Percentiles rank a stretch among this genome's conserved stretches.
phyloP scores from a whole-genome alignment of 2,888 invertebrate genomes.

The Sarcophaga subvicina region DNA sequence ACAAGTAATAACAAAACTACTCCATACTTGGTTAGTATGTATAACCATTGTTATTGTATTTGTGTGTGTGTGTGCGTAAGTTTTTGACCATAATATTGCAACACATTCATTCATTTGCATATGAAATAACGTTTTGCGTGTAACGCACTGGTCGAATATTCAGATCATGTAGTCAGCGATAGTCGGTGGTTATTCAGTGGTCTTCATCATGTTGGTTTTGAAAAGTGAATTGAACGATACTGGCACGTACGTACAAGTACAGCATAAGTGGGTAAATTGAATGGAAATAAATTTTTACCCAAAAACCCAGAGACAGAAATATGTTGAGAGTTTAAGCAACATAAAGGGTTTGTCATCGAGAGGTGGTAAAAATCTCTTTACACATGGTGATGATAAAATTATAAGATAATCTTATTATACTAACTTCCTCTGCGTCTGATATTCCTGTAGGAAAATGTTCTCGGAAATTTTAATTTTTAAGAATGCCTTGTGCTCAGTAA shows the following conservation, averaged over 20 bases:
- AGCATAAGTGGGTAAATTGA: background rate
- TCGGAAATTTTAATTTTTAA: too few species aligned
- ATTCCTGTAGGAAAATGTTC: too few species aligned
- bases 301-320: slow-evolving; percentile 24
- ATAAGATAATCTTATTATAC: too few species aligned
- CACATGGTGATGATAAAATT: too few species aligned
- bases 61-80: background rate
- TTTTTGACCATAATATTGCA: background rate
- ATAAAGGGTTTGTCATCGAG: background rate
- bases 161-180: background rate
- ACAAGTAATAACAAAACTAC: too few species aligned
- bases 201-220: background rate
- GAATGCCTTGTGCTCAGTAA: too few species aligned
- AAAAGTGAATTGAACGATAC: background rate
- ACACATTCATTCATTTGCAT: background rate
- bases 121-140: background rate
- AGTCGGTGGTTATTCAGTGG: background rate
- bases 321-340: background rate
- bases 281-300: slow-evolving; percentile 15
- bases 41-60: too few species aligned
- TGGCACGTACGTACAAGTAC: background rate
- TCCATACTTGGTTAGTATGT: too few species aligned
- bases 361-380: background rate
- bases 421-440: too few species aligned
- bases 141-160: background rate